Base-by-base conservation (phyloP, 2,113 vertebrate genomes). In the Ornithorhynchus anatinus region DNA sequence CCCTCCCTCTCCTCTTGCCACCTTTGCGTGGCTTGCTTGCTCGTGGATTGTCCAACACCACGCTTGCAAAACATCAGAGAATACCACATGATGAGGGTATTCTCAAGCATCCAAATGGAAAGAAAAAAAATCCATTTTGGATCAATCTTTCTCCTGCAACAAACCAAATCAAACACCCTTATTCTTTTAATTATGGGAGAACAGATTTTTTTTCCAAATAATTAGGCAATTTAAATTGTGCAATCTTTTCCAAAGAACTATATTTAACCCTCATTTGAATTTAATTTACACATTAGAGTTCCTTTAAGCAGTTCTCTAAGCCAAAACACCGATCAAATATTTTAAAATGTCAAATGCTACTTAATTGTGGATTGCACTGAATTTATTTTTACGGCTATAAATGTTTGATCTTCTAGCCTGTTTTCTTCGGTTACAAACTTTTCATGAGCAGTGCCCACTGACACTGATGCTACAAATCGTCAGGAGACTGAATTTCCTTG, bases 251-350 rank as follows among this genome's bases (percentile, higher is more conserved):
- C 77, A 42, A 77, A 82, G 84, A 89, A 85, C 86, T 91, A 92
- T 91, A 92, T 92, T 93, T 91, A 92, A 92, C 78, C 75, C 86
- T 83, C 80, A 90, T 92, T 93, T 89, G 85, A 89, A 93, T 90
- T 86, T 79, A 82, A 91, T 93, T 91, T 89, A 76, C 87, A 84
- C 81, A 79, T 92, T 79, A 85, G 76, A 79, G 71, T 78, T 67
- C 77, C 84, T 76, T 70, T 52, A 83, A 92, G 88, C 85, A 62
- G 76, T 85, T 86, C 71, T 86, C 79, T 78, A 86, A 92, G 91
- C 80, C 91, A 91, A 92, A 91, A 89, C 81, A 79, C 39, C 64
- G 84, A 93, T 91, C 84, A 91, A 90, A 87, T 92, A 82, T 90
- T 88, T 82, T 88, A 22, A 89, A 90, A 90, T 90, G 90, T 92